phyloP scores from a whole-genome alignment of 2,888 invertebrate species.

The Labia minor region DNA sequence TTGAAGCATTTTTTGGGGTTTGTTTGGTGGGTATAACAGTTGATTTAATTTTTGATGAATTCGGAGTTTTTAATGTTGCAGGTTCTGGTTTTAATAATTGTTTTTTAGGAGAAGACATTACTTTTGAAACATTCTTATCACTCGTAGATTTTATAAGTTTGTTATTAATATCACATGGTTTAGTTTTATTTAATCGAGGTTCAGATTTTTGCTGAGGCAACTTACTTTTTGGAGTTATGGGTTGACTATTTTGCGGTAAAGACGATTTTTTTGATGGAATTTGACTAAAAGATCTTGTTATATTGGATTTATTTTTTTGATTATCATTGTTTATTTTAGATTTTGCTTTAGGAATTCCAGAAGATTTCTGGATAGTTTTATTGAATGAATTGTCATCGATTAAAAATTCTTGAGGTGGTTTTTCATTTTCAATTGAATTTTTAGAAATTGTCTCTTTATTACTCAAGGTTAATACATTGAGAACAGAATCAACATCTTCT shows the following conservation, averaged over 20 bases:
- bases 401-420: conserved; percentile 38
- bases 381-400: conserved; percentile 37
- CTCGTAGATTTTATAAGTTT: background rate
- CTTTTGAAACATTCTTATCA: background rate
- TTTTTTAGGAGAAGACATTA: background rate
- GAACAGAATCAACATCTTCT: conserved; percentile 5
- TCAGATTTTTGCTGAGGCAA: background rate
- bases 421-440: conserved; percentile 27
- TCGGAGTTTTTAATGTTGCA: background rate
- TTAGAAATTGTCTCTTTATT: background rate
- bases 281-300: conserved; percentile 8
- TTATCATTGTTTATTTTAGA: background rate
- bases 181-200: background rate
- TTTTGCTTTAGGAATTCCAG: conserved; percentile 13
- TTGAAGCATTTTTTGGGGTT: background rate
- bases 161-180: background rate
- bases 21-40: background rate
- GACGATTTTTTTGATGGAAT: background rate
- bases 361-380: background rate
- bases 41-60: background rate
- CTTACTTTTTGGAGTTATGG: background rate
- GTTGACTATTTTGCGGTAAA: background rate
- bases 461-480: conserved; percentile 7
- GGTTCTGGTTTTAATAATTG: background rate
- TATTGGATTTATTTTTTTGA: conserved; percentile 16